phyloP scores from a whole-genome alignment of 2,113 vertebrate species.

The Ornithorhynchus anatinus region DNA sequence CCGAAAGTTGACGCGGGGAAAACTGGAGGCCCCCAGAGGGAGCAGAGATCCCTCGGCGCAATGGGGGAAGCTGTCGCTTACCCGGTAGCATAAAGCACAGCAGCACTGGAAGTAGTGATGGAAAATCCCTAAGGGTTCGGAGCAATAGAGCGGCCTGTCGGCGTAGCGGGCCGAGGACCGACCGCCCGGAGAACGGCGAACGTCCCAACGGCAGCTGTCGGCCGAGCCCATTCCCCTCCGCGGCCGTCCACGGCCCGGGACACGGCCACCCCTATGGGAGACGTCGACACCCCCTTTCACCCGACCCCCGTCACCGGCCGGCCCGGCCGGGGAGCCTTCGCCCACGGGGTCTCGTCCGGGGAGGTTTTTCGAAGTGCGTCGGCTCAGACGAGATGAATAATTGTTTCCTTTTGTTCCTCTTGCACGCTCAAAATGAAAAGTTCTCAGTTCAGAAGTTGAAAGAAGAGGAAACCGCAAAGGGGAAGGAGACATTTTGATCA shows the following conservation, averaged over 20 bases:
- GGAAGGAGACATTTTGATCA: conserved; percentile 8
- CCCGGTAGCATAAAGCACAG: conserved; percentile 13
- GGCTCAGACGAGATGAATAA: neutral
- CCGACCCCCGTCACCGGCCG: no score
- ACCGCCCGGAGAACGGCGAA: neutral
- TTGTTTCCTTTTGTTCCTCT: neutral
- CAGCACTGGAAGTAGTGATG: conserved; percentile 22
- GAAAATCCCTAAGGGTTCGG: neutral
- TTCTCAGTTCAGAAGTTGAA: neutral
- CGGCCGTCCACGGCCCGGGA: no score
- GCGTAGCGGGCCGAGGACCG: neutral
- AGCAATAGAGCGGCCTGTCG: neutral
- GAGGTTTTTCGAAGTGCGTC: neutral
- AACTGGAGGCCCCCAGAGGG: no score
- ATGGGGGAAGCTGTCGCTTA: no score
- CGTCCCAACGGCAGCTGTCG: neutral
- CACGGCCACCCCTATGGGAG: no score
- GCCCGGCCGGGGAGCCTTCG: neutral
- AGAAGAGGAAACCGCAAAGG: conserved; percentile 26
- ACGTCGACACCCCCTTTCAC: no score
- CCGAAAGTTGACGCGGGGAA: no score
- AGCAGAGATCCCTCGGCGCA: no score
- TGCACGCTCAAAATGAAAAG: neutral
- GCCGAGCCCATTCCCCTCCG: neutral
- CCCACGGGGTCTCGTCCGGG: no score